A percentile compares a stretch with the other conserved stretches of the same genome.
Evolutionary conservation across 1,140 invertebrate species (phyloP).

Genomic region (Drosophila cardini): DNA sequence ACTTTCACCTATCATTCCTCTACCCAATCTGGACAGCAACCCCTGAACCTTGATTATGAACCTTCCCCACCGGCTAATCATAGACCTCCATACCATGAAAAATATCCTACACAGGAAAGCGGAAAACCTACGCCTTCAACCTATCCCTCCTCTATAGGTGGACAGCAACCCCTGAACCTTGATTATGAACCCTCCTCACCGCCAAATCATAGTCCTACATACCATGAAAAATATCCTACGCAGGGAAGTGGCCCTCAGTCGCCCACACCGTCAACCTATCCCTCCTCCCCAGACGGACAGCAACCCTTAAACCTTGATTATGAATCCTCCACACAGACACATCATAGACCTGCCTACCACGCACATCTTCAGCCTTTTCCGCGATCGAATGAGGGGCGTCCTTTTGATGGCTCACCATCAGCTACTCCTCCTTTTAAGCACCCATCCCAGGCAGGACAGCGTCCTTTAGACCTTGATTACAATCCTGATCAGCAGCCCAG

Average conservation of each 20-base stretch:
- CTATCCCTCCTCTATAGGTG: conserved; percentile 25
- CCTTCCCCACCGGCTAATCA: background rate
- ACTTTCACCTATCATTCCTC: conserved; percentile 8
- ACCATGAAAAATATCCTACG: background rate
- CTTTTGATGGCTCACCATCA: conserved; percentile 11
- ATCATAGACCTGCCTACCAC: conserved; percentile 2
- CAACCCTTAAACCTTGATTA: background rate
- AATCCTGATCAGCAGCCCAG: conserved; percentile 37
- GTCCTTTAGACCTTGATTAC: conserved; percentile 51
- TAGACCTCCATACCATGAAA: background rate
- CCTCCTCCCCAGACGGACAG: conserved; percentile 48
- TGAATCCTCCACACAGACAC: background rate
- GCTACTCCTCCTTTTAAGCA: background rate
- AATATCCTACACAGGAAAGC: background rate
- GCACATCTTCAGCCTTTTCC: background rate
- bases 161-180: conserved; percentile 55
- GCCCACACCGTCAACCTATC: background rate
- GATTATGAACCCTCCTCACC: conserved; percentile 18
- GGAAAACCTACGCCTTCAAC: background rate
- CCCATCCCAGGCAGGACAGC: conserved; percentile 39
- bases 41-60: conserved; percentile 43
- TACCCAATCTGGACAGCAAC: conserved; percentile 48
- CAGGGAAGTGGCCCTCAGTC: background rate
- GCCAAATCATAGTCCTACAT: conserved; percentile 10
- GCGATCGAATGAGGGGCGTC: background rate